Base-by-base conservation (phyloP, 1,140 invertebrate species). In the Sinonovacula constricta region DNA sequence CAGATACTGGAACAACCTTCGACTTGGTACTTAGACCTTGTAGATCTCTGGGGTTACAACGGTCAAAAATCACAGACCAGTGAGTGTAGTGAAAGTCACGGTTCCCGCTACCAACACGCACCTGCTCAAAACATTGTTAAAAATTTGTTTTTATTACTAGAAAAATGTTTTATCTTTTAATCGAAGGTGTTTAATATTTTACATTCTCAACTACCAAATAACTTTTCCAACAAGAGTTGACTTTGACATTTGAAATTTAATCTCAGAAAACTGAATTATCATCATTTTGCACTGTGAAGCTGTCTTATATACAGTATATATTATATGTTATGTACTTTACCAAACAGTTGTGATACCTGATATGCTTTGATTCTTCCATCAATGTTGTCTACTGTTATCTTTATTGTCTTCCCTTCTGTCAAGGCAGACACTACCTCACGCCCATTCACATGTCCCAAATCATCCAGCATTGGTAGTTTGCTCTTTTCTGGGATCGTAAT, bases 281-380 rank as follows among this genome's bases (percentile, higher is more conserved):
- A n/a, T n/a, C n/a, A n/a, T n/a, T n/a, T n/a, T n/a, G n/a, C n/a
- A n/a, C n/a, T n/a, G n/a, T n/a, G n/a, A n/a, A n/a, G n/a, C n/a
- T n/a, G n/a, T n/a, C n/a, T n/a, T n/a, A n/a, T n/a, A n/a, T n/a
- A n/a, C n/a, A n/a, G n/a, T n/a, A n/a, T n/a, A n/a, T n/a, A n/a
- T n/a, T n/a, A n/a, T n/a, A n/a, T n/a, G n/a, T n/a, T n/a, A n/a
- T n/a, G n/a, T n/a, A n/a, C n/a, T n/a, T n/a, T n/a, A n/a, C n/a
- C n/a, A n/a, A n/a, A n/a, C n/a, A n/a, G 34, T 68, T 10, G 14
- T 4, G 30, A 15, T 30, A 70, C 67, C 67, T 70, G 67, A 70
- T 70, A 30, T 51, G 67, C 67, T 56, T 56, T 70, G n/a, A 70
- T 70, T 18, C 67, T 70, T 24, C 67, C 67, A 70, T 70, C 67